Percentiles rank a stretch among this genome's conserved stretches.
These are phyloP conservation scores for Mesochorus sp. DNA, from an alignment of 2,888 invertebrate species.

Conservation along the genomic window DNA sequence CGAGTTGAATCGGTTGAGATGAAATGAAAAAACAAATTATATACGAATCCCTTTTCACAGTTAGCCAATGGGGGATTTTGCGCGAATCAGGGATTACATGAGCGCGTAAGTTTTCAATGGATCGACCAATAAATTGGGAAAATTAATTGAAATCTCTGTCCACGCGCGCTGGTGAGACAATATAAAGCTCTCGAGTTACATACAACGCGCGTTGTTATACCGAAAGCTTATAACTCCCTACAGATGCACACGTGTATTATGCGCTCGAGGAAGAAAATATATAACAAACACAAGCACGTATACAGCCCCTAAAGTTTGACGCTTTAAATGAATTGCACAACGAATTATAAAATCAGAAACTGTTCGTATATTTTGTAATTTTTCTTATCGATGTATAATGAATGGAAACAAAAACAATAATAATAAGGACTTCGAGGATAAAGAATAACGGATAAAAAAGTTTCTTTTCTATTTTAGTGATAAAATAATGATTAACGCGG, in stretches of 20 bases:
- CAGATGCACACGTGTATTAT: not conserved
- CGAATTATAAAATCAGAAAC: not conserved
- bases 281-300: too few relatives aligned
- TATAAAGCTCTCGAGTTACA: slow-evolving; percentile 54
- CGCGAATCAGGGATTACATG: not conserved
- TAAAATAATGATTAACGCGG: too few relatives aligned
- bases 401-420: not conserved
- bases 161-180: slow-evolving; percentile 25
- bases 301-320: slow-evolving; percentile 30
- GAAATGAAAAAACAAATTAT: not conserved
- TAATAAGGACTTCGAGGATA: not conserved
- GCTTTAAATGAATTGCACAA: slow-evolving; percentile 33
- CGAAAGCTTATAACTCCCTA: slow-evolving; percentile 13
- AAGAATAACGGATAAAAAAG: too few relatives aligned
- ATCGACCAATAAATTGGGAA: slow-evolving; percentile 60
- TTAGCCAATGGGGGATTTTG: not conserved
- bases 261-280: too few relatives aligned
- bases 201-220: slow-evolving; percentile 17
- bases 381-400: not conserved
- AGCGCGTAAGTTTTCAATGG: slow-evolving; percentile 25
- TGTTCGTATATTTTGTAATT: not conserved
- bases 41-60: not conserved
- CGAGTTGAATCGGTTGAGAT: not conserved
- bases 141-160: slow-evolving; percentile 58
- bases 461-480: too few relatives aligned